Base-by-base conservation (phyloP, 2,113 vertebrate species). In the Aptenodytes patagonicus region DNA sequence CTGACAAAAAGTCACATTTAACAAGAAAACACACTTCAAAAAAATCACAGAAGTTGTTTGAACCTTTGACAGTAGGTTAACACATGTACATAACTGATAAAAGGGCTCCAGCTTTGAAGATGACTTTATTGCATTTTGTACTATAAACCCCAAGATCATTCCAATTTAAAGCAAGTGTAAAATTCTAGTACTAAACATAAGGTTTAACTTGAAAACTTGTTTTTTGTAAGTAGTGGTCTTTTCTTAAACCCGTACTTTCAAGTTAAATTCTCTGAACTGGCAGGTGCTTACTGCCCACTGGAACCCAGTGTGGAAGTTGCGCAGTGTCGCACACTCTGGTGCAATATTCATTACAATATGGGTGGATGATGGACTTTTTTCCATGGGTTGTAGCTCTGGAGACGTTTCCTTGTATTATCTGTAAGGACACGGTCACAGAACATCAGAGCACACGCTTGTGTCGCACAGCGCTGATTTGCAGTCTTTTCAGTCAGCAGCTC, bases 281-380 rank as follows among this genome's bases (percentile, higher is more conserved):
- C 40, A 36, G 34, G 32, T 22, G 58, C 44, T n/a, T 55, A 7
- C 46, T 60, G 57, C 61, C 34, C 14, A 1, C 47, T 25, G n/a
- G 58, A 72, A 6, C 57, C 54, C 7, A 0, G 34, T 3, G 7
- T 13, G 31, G 79, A 66, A 73, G 17, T 2, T 2, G 17, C 0
- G 2, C 15, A 8, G 21, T 3, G 24, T 60, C n/a, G 46, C 47
- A 6, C 17, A 0, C 64, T 44, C 36, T 21, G 32, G 55, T 64
- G n/a, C 36, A 25, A 3, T 22, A 28, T 11, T 65, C 40, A 3
- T 36, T 44, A 0, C 20, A 15, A 1, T 1, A 1, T 0, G 21
- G 34, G 49, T 46, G 57, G 28, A 31, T 2, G 2, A 8, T 40
- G 34, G 14, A 28, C 15, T n/a, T 9, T 3, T 22, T 55, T 40